phyloP scores from a whole-genome alignment of 2,888 invertebrate species.

The Bursaphelenchus okinawaensis region DNA sequence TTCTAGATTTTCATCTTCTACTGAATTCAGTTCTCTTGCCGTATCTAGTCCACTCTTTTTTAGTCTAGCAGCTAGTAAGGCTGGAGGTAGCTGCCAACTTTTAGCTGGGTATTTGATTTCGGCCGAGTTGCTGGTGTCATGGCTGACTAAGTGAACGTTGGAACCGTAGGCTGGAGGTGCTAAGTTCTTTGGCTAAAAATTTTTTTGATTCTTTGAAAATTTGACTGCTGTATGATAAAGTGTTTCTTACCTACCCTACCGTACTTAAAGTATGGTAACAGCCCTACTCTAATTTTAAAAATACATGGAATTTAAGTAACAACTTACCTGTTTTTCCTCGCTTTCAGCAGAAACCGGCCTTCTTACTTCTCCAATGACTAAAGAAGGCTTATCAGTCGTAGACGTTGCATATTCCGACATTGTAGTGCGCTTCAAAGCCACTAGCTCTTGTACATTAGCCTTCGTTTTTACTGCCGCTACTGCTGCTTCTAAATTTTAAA shows the following conservation, averaged over 20 bases:
- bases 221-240: no score
- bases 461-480: constrained; percentile 3
- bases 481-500: constrained; percentile 1
- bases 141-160: constrained; percentile 9
- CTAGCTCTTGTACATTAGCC: background rate
- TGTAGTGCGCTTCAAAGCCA: constrained; percentile 17
- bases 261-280: no score
- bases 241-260: no score
- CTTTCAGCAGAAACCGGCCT: background rate
- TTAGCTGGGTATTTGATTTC: constrained; percentile 46
- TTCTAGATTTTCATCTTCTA: background rate
- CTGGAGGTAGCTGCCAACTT: constrained; percentile 47
- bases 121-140: constrained; percentile 12
- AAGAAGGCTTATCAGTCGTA: background rate
- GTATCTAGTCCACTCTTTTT: constrained; percentile 6
- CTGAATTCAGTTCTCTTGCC: background rate
- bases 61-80: constrained; percentile 15
- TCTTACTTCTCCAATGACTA: background rate
- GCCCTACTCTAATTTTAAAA: background rate
- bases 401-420: constrained; percentile 14
- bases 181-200: constrained; percentile 6
- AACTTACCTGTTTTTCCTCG: background rate
- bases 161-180: background rate
- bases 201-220: no score
- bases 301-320: no score